A percentile compares a stretch with the other conserved stretches of the same genome.
These are phyloP conservation scores for Lissonota sp. DNA, from an alignment of 2,888 invertebrate species.

Conservation along the genomic window DNA sequence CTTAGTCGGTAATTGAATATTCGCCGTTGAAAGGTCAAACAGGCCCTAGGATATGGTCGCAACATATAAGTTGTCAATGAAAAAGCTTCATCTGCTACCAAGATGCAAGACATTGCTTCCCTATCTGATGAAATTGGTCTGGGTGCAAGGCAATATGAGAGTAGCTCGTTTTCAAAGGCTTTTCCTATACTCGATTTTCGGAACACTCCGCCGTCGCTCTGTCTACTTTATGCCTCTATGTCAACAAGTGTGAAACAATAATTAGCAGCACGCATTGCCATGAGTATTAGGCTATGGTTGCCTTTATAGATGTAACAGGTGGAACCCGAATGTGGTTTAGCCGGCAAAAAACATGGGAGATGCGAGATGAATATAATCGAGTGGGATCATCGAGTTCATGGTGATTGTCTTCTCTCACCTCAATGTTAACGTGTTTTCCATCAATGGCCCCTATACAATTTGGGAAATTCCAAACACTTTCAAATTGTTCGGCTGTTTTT, in stretches of 20 bases:
- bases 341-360: slow-evolving; percentile 17
- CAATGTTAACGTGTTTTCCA: not conserved
- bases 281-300: slow-evolving; percentile 56
- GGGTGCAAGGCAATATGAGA: slow-evolving; percentile 51
- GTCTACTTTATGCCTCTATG: slow-evolving; percentile 53
- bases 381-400: slow-evolving; percentile 19
- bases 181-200: slow-evolving; percentile 37
- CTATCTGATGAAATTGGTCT: slow-evolving; percentile 23
- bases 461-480: slow-evolving; percentile 49
- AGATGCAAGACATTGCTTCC: slow-evolving; percentile 64
- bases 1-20: slow-evolving; percentile 74
- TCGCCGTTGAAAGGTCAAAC: slow-evolving; percentile 63
- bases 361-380: not conserved
- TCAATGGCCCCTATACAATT: slow-evolving; percentile 39
- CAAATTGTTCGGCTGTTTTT: slow-evolving; percentile 33
- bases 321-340: slow-evolving; percentile 56
- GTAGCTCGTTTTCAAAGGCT: slow-evolving; percentile 65
- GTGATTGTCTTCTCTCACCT: slow-evolving; percentile 34
- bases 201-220: slow-evolving; percentile 60
- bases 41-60: slow-evolving; percentile 72
- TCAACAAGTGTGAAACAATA: slow-evolving; percentile 59
- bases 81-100: slow-evolving; percentile 74
- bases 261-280: slow-evolving; percentile 63
- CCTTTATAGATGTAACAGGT: slow-evolving; percentile 61
- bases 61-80: slow-evolving; percentile 68